These are phyloP conservation scores for Harlomillsia oculata DNA, from an alignment of 1,140 invertebrate genomes.

Conservation along the genomic window DNA sequence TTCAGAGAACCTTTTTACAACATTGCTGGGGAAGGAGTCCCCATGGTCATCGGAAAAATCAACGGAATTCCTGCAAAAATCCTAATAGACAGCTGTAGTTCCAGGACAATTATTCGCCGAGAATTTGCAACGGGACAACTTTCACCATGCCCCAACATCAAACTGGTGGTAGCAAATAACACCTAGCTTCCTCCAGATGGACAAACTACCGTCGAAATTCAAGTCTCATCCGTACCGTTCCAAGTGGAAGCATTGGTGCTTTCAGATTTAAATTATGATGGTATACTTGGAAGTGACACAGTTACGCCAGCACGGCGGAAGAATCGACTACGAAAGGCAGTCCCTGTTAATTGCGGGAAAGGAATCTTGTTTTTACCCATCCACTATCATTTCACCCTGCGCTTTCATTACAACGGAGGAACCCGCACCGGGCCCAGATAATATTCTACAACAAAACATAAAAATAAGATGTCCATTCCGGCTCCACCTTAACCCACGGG, in stretches of 20 bases:
- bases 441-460: not conserved
- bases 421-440: not conserved
- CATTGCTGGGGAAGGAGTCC: no score
- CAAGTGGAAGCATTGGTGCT: not conserved
- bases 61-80: not conserved
- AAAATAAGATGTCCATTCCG: not conserved
- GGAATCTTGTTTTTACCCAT: not conserved
- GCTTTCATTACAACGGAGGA: not conserved
- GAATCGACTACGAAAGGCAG: not conserved
- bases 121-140: no score
- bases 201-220: no score
- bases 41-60: no score
- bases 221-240: no score
- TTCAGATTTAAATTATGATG: not conserved
- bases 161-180: no score
- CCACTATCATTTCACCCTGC: not conserved
- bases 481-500: no score
- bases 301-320: not conserved
- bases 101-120: not conserved
- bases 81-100: not conserved
- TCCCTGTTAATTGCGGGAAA: not conserved
- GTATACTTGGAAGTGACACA: not conserved
- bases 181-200: no score
- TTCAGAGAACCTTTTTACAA: no score
- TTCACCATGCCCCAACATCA: no score